These are phyloP conservation scores for Drosophila sordidapex DNA, from an alignment of 2,888 invertebrate species.

Conservation along the genomic window DNA sequence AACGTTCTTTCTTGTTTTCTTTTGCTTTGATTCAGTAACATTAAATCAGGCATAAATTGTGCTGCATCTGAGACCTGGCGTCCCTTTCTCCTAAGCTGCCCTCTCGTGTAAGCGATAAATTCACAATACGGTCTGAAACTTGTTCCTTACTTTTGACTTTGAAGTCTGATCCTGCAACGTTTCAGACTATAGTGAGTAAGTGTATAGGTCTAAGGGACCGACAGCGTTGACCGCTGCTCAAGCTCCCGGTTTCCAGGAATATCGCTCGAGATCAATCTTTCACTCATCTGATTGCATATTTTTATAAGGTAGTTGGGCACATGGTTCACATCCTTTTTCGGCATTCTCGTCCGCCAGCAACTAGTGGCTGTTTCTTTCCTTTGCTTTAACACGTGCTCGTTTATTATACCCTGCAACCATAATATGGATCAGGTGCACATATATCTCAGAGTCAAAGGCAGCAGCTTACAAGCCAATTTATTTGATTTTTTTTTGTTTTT, in stretches of 20 bases:
- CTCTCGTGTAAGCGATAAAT: constrained; percentile 60
- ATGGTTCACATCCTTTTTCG: constrained; percentile 77
- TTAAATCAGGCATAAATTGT: constrained; percentile 35
- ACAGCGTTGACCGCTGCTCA: constrained; percentile 36
- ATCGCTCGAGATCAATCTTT: constrained; percentile 83
- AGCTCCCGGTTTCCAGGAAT: constrained; percentile 79
- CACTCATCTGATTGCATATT: constrained; percentile 82
- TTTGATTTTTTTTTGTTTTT: not conserved
- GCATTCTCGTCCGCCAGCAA: constrained; percentile 45
- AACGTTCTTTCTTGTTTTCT: constrained; percentile 5
- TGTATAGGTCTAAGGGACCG: constrained; percentile 44
- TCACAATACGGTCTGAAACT: constrained; percentile 43
- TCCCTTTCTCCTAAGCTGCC: constrained; percentile 20
- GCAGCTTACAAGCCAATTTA: not conserved
- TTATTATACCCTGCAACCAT: constrained; percentile 20
- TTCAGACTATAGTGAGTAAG: constrained; percentile 26
- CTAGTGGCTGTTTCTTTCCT: constrained; percentile 36
- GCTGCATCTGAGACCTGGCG: constrained; percentile 14
- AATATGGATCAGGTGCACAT: not conserved
- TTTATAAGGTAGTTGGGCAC: constrained; percentile 78
- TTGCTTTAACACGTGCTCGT: constrained; percentile 37
- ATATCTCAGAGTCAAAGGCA: not conserved
- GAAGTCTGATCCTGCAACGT: constrained; percentile 41
- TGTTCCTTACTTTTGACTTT: constrained; percentile 37
- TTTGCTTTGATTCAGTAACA: constrained; percentile 19